These are phyloP conservation scores for Triplophysa bombifrons DNA, from an alignment of 2,797 vertebrate species.

Conservation along the genomic window DNA sequence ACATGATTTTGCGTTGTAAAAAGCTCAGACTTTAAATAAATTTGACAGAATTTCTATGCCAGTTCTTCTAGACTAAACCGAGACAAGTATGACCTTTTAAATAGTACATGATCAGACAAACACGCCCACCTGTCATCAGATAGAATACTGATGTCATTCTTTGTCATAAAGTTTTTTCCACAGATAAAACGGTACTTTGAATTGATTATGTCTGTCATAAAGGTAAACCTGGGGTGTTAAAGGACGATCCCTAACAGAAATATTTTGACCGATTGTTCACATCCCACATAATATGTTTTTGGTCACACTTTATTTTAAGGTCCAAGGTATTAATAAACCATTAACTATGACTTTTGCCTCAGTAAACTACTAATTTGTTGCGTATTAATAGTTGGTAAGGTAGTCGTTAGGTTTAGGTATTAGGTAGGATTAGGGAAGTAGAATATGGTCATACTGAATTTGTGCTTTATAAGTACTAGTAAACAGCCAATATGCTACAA, in stretches of 20 bases:
- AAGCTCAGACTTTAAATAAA: neutral
- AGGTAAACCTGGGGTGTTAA: neutral
- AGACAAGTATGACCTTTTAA: neutral
- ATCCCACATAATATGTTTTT: too few relatives aligned
- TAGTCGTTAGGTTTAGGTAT: too few relatives aligned
- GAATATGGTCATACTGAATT: too few relatives aligned
- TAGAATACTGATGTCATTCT: neutral
- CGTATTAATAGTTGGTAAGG: too few relatives aligned
- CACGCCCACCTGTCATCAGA: conserved; percentile 5
- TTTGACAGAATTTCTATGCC: neutral
- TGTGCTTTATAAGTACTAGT: too few relatives aligned
- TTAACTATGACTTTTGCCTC: too few relatives aligned
- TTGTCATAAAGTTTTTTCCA: neutral
- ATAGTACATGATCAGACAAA: conserved; percentile 4
- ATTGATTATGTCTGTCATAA: neutral
- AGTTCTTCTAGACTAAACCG: neutral
- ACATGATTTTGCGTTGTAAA: conserved; percentile 61
- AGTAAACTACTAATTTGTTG: too few relatives aligned
- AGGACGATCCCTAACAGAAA: neutral
- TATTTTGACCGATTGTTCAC: too few relatives aligned
- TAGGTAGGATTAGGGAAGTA: too few relatives aligned
- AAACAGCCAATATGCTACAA: too few relatives aligned
- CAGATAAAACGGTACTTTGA: conserved; percentile 10
- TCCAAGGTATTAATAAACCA: too few relatives aligned
- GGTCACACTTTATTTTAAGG: too few relatives aligned